These are phyloP conservation scores for Drosophila maculinotata DNA, from an alignment of 2,888 invertebrate species.

Conservation along the genomic window DNA sequence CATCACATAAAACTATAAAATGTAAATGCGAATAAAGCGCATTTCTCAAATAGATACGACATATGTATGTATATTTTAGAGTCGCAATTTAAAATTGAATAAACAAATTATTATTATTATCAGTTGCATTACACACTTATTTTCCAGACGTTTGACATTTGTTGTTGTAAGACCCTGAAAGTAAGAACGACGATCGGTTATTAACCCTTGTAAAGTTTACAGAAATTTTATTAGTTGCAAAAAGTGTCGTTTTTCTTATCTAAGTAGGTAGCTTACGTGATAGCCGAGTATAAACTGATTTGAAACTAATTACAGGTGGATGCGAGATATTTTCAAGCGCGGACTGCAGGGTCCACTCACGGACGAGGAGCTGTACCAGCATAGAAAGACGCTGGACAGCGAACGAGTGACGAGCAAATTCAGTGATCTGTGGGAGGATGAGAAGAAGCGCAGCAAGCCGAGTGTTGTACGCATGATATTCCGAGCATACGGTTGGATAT, in stretches of 20 bases:
- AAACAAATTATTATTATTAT: no score
- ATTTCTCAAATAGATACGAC: no score
- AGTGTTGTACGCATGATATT: slow-evolving; percentile 85
- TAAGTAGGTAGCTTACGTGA: not conserved
- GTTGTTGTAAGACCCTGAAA: slow-evolving; percentile 4
- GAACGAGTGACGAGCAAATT: slow-evolving; percentile 85
- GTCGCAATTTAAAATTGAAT: no score
- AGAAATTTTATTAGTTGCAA: slow-evolving; percentile 12
- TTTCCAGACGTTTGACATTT: not conserved
- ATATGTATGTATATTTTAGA: no score
- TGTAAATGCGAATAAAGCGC: not conserved
- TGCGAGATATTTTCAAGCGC: slow-evolving; percentile 86
- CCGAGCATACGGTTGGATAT: slow-evolving; percentile 84
- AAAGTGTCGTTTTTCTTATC: slow-evolving; percentile 11
- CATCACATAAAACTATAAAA: not conserved
- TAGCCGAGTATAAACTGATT: not conserved
- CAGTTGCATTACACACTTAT: no score
- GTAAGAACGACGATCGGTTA: not conserved
- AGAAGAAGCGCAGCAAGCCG: slow-evolving; percentile 83
- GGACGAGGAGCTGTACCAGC: slow-evolving; percentile 87
- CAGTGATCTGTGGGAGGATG: slow-evolving; percentile 84
- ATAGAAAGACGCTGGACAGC: slow-evolving; percentile 86
- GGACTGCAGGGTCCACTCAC: slow-evolving; percentile 86
- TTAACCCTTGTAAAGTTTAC: slow-evolving; percentile 4
- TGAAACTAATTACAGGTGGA: slow-evolving; percentile 80